These are phyloP conservation scores for Brachyrhaphis roseni DNA, from an alignment of 2,797 vertebrate genomes.

Conservation along the genomic window DNA sequence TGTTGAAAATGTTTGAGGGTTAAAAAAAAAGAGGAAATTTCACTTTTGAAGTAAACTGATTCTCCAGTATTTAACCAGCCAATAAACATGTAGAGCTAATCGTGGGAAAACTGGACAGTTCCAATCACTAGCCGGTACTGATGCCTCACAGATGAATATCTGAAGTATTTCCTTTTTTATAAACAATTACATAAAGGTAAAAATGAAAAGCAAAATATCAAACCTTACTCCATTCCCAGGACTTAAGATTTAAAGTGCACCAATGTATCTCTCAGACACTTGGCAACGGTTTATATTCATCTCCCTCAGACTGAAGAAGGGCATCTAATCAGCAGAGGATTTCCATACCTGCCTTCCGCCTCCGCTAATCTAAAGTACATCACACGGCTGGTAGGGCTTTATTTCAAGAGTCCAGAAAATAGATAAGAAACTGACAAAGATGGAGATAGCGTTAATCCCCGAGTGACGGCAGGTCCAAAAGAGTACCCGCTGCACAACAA, in stretches of 20 bases:
- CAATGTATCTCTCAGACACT: conserved; percentile 38
- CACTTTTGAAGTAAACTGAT: neutral
- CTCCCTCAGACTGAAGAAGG: conserved; percentile 59
- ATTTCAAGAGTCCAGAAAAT: conserved; percentile 72
- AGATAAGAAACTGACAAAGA: conserved; percentile 77
- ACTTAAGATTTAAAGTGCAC: conserved; percentile 38
- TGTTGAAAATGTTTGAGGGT: neutral
- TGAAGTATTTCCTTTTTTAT: neutral
- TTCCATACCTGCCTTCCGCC: conserved; percentile 69
- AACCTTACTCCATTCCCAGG: conserved; percentile 13
- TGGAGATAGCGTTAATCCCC: conserved; percentile 73
- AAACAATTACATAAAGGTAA: neutral
- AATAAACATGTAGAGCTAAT: neutral
- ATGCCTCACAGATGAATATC: neutral
- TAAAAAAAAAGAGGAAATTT: neutral
- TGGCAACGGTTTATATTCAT: conserved; percentile 49
- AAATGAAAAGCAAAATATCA: neutral
- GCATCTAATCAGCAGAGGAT: conserved; percentile 73
- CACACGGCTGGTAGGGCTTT: conserved; percentile 66
- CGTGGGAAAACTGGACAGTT: neutral
- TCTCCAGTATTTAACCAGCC: neutral
- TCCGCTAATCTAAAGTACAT: conserved; percentile 73
- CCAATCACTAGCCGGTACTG: neutral
- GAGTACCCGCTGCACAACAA: conserved; percentile 46
- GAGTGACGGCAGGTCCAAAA: conserved; percentile 49